phyloP scores from a whole-genome alignment of 2,888 invertebrate genomes.

The Synergus itoensis region DNA sequence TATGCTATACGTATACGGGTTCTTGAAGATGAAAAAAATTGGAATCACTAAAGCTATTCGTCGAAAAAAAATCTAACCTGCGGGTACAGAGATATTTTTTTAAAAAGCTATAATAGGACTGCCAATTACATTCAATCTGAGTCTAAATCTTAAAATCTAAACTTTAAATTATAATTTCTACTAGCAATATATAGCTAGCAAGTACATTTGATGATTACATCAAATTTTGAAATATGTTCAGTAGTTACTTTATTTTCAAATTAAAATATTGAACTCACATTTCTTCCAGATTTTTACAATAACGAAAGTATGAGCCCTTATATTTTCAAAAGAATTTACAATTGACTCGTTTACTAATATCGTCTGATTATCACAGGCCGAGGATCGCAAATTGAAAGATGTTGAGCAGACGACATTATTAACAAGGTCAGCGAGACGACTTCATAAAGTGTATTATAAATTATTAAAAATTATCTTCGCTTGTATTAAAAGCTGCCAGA shows the following conservation, averaged over 20 bases:
- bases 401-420: constrained; percentile 33
- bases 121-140: background rate
- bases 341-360: constrained; percentile 36
- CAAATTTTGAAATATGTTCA: no score
- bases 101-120: background rate
- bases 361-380: constrained; percentile 18
- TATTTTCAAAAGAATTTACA: constrained; percentile 19
- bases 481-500: constrained; percentile 34
- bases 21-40: constrained; percentile 21
- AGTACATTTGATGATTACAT: no score
- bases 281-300: no score
- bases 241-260: no score
- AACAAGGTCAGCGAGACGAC: constrained; percentile 13
- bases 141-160: background rate
- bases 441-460: constrained; percentile 28
- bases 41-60: background rate
- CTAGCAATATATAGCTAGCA: no score
- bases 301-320: background rate
- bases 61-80: constrained; percentile 22
- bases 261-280: no score
- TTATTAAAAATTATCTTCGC: constrained; percentile 39
- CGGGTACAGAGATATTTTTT: constrained; percentile 6
- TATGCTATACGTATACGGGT: constrained; percentile 30
- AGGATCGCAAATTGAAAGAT: background rate
- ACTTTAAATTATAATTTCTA: no score